These are phyloP conservation scores for Tenodera sinensis DNA, from an alignment of 2,888 invertebrate species.

Conservation along the genomic window DNA sequence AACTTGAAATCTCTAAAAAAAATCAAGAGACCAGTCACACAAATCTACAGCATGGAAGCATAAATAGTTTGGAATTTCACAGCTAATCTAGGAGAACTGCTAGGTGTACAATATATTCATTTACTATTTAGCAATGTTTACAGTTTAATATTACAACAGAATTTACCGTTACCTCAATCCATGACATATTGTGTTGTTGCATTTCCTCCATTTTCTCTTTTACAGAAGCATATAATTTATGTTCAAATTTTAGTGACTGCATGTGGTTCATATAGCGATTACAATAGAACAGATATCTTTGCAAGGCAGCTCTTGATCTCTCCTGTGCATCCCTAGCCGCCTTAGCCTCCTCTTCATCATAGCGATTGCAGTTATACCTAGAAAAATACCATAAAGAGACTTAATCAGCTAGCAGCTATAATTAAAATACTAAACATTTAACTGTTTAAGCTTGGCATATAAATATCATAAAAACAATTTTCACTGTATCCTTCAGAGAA, in stretches of 20 bases:
- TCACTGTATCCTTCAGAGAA: too few species aligned
- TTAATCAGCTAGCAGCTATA: too few species aligned
- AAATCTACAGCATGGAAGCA: too few species aligned
- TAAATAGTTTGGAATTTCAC: too few species aligned
- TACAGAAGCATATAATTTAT: constrained; percentile 91
- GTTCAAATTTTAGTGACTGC: constrained; percentile 96
- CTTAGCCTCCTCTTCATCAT: constrained; percentile 95
- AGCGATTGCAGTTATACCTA: constrained; percentile 93
- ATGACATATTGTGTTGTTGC: constrained; percentile 99
- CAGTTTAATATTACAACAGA: too few species aligned
- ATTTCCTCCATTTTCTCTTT: constrained; percentile 99
- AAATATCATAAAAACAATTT: too few species aligned
- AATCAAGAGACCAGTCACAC: not conserved
- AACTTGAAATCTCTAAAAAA: too few species aligned
- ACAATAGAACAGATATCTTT: constrained; percentile 97
- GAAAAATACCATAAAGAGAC: not conserved
- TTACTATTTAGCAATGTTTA: too few species aligned
- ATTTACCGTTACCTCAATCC: constrained; percentile 78
- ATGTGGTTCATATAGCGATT: constrained; percentile 99
- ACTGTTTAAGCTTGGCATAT: too few species aligned
- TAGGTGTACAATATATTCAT: too few species aligned
- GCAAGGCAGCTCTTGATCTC: constrained; percentile 86
- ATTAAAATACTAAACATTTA: too few species aligned
- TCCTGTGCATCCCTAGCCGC: constrained; percentile 95
- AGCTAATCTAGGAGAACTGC: too few species aligned